These are phyloP conservation scores for Pachydiplax longipennis DNA, from an alignment of 2,888 invertebrate genomes.

Conservation along the genomic window DNA sequence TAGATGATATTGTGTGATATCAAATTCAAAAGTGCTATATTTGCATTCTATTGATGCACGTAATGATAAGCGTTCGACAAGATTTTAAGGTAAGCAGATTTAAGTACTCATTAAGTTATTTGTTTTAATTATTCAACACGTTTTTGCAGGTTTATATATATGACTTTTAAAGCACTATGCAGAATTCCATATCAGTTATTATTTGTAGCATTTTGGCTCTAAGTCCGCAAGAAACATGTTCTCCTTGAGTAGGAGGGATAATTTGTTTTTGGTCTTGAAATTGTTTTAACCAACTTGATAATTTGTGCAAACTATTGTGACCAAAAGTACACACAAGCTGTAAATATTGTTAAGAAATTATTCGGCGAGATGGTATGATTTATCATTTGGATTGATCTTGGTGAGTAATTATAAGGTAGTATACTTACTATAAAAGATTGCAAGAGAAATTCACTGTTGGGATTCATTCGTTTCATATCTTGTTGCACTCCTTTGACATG, in stretches of 20 bases:
- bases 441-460: not conserved
- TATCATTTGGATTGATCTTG: constrained; percentile 22
- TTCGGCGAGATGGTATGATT: constrained; percentile 26
- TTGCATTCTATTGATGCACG: not conserved
- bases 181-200: constrained; percentile 35
- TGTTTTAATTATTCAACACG: constrained; percentile 37
- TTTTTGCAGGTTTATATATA: constrained; percentile 34
- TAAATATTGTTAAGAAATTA: not conserved
- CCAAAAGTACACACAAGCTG: constrained; percentile 18
- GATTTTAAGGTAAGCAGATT: constrained; percentile 31
- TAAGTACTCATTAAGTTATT: not conserved
- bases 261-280: constrained; percentile 18
- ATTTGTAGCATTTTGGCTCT: constrained; percentile 16
- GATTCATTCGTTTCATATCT: not conserved
- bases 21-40: not conserved
- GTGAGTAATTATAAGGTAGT: constrained; percentile 29
- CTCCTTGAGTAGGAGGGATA: constrained; percentile 18
- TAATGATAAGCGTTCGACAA: not conserved
- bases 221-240: constrained; percentile 2
- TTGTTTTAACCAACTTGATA: constrained; percentile 31
- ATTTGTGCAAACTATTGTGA: constrained; percentile 16
- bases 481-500: too few species aligned
- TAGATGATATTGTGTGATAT: too few species aligned
- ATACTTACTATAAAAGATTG: not conserved
- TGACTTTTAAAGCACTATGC: constrained; percentile 8